Conservation (phyloP, 2,113 vertebrate genomes). For the Semicossyphus pulcher region DNA sequence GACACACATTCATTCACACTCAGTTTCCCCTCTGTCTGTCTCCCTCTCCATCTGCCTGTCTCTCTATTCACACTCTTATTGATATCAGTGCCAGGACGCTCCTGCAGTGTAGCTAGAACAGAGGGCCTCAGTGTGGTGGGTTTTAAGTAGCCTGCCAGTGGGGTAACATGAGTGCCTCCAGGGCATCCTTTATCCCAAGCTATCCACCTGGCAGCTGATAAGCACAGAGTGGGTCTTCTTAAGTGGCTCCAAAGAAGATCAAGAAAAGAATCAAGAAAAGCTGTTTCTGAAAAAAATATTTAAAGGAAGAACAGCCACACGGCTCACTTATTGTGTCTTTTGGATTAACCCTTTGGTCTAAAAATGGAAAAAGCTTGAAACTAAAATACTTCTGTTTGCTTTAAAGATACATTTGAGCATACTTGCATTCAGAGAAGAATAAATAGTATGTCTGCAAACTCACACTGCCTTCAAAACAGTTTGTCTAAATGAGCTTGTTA, state of each 20-base stretch:
- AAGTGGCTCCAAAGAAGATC: background rate
- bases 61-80: constrained; percentile 20
- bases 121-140: constrained; percentile 65
- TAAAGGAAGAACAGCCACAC: background rate
- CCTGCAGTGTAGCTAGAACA: constrained; percentile 63
- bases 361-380: background rate
- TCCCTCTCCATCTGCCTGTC: background rate
- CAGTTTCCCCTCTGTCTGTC: background rate
- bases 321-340: background rate
- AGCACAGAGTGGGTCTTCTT: constrained; percentile 11
- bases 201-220: background rate
- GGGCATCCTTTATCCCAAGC: constrained; percentile 36
- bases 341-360: background rate
- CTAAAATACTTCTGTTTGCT: background rate
- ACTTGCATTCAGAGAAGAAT: background rate
- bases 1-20: constrained; percentile 15
- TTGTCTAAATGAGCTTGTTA: background rate
- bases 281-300: background rate
- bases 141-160: constrained; percentile 61
- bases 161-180: constrained; percentile 43
- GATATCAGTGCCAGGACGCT: constrained; percentile 56
- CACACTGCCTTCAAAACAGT: background rate
- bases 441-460: background rate
- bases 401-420: no score
- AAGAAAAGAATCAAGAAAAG: background rate